phyloP scores from a whole-genome alignment of 2,113 vertebrate genomes.

The Scomber scombrus region DNA sequence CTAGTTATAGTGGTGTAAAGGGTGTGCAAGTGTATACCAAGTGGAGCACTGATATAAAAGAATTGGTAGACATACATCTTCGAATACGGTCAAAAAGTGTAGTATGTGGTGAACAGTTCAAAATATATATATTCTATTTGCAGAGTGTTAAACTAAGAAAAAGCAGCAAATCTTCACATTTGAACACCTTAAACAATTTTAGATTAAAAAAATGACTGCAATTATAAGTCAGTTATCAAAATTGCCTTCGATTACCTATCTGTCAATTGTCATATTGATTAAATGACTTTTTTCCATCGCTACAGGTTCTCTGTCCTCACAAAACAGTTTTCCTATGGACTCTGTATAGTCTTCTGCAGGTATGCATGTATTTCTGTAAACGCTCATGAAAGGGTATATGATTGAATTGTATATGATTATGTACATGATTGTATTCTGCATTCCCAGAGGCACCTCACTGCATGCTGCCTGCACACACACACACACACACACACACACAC shows the following conservation, averaged over 20 bases:
- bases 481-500: slow-evolving; percentile 54
- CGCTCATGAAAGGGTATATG: not conserved
- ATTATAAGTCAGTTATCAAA: not conserved
- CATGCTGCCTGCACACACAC: slow-evolving; percentile 22
- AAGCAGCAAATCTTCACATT: too few species aligned
- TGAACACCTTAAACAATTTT: not conserved
- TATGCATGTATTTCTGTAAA: not conserved
- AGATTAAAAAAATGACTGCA: not conserved
- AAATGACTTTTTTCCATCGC: too few species aligned
- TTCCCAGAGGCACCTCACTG: slow-evolving; percentile 42
- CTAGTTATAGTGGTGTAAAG: too few species aligned
- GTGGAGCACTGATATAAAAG: too few species aligned
- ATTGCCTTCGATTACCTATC: too few species aligned
- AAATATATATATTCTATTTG: too few species aligned
- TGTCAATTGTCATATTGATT: not conserved
- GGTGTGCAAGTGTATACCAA: too few species aligned
- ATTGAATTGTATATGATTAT: slow-evolving; percentile 23
- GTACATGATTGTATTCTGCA: slow-evolving; percentile 34
- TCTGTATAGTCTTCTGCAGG: not conserved
- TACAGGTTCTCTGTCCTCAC: not conserved
- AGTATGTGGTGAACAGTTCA: too few species aligned
- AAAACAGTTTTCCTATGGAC: not conserved
- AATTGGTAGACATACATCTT: too few species aligned
- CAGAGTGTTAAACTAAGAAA: too few species aligned
- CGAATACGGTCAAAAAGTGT: too few species aligned